A percentile compares a stretch with the other conserved stretches of the same genome.
These are phyloP conservation scores for Neodontobutis hainanensis DNA, from an alignment of 2,113 vertebrate species.

Conservation along the genomic window DNA sequence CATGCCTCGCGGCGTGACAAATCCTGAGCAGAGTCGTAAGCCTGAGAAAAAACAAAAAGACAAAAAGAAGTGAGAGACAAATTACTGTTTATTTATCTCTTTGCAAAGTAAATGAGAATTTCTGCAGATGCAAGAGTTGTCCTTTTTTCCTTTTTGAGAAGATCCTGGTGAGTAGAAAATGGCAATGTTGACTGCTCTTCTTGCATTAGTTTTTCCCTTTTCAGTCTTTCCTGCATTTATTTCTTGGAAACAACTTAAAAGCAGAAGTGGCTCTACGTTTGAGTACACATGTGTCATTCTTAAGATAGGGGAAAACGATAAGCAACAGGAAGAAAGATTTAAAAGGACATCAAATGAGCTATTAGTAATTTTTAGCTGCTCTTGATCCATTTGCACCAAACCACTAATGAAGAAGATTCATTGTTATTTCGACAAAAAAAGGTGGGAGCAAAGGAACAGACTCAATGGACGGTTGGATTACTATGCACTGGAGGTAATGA, in stretches of 20 bases:
- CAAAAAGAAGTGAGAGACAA: constrained; percentile 89
- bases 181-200: constrained; percentile 74
- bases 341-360: constrained; percentile 78
- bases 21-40: constrained; percentile 84
- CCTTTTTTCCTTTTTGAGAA: constrained; percentile 78
- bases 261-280: constrained; percentile 75
- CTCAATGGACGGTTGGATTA: constrained; percentile 35
- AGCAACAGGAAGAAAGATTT: constrained; percentile 51
- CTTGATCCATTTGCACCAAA: constrained; percentile 83
- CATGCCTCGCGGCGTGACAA: constrained; percentile 82
- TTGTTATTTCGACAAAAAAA: constrained; percentile 18
- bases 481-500: constrained; percentile 56
- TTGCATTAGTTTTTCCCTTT: constrained; percentile 77
- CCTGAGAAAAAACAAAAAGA: constrained; percentile 94
- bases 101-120: constrained; percentile 71
- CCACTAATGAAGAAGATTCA: constrained; percentile 71
- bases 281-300: constrained; percentile 69
- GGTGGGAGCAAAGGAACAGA: constrained; percentile 42
- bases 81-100: constrained; percentile 68
- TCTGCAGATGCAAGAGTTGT: constrained; percentile 73
- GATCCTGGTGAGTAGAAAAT: constrained; percentile 76
- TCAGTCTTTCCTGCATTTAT: constrained; percentile 71
- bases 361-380: constrained; percentile 71
- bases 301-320: constrained; percentile 50
- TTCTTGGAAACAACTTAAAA: constrained; percentile 75